Conservation (phyloP, 2,888 invertebrate species). For the Erebia ligea region DNA sequence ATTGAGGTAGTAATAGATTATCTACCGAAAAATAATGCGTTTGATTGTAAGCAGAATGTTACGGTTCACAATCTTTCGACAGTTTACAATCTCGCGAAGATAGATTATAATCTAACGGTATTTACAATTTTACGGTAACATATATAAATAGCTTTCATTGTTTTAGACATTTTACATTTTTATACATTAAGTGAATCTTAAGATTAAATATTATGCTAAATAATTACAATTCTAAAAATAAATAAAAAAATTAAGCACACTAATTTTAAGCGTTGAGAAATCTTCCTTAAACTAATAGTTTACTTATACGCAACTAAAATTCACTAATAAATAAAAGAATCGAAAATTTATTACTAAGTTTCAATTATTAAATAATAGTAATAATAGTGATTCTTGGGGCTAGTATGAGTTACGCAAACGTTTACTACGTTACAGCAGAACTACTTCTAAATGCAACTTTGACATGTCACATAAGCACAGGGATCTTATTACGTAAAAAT, state of each 20-base stretch:
- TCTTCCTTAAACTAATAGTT: slow-evolving; percentile 21
- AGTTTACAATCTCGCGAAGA: too few relatives aligned
- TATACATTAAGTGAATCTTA: slow-evolving; percentile 14
- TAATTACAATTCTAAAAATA: slow-evolving; percentile 7
- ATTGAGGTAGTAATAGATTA: too few relatives aligned
- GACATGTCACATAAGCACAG: too few relatives aligned
- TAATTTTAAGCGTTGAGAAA: slow-evolving; percentile 42
- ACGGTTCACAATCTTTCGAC: too few relatives aligned
- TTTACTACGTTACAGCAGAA: neutral
- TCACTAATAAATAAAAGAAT: slow-evolving; percentile 52
- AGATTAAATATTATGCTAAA: slow-evolving; percentile 11
- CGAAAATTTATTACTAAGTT: slow-evolving; percentile 15
- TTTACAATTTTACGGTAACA: too few relatives aligned
- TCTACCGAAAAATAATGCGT: too few relatives aligned
- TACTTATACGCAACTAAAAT: slow-evolving; percentile 30
- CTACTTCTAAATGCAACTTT: neutral
- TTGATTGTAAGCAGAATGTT: too few relatives aligned
- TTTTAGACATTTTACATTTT: slow-evolving; percentile 7
- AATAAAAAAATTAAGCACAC: slow-evolving; percentile 40
- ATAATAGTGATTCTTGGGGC: slow-evolving; percentile 9
- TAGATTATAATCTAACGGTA: too few relatives aligned
- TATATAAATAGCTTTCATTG: neutral
- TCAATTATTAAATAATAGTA: slow-evolving; percentile 11
- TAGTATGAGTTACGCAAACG: neutral
- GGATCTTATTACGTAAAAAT: too few relatives aligned